Evolutionary conservation across 2,113 vertebrate genomes (phyloP).

Genomic region (Balaeniceps rex): DNA sequence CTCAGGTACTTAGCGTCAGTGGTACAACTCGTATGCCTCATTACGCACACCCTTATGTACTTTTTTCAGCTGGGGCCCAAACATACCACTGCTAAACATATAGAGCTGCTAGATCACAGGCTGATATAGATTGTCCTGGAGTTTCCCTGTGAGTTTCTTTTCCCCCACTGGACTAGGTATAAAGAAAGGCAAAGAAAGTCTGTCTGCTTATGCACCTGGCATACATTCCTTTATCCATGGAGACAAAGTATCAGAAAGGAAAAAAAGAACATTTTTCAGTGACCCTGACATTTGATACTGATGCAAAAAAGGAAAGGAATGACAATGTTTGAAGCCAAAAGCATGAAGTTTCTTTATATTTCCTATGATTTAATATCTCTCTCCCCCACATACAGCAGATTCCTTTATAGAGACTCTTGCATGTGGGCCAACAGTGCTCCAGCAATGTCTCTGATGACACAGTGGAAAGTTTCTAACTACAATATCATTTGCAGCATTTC

Average conservation of each 20-base stretch:
- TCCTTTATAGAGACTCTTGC: neutral
- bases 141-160: neutral
- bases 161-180: neutral
- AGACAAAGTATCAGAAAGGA: conserved; percentile 36
- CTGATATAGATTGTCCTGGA: neutral
- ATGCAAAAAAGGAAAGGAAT: conserved; percentile 44
- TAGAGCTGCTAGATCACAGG: neutral
- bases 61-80: neutral
- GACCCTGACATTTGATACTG: conserved; percentile 58
- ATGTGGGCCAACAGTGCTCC: neutral
- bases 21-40: neutral
- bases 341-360: conserved; percentile 27
- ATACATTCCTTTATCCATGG: neutral
- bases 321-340: neutral
- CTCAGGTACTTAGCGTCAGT: neutral
- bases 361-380: conserved; percentile 15
- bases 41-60: fast-evolving
- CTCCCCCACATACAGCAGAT: neutral
- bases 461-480: neutral
- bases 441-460: neutral
- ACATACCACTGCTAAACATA: neutral
- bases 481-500: neutral
- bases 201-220: conserved; percentile 8
- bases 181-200: conserved; percentile 35
- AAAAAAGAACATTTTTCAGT: conserved; percentile 38